Conservation (phyloP, 2,888 invertebrate genomes). For the Lithophane leautieri region DNA sequence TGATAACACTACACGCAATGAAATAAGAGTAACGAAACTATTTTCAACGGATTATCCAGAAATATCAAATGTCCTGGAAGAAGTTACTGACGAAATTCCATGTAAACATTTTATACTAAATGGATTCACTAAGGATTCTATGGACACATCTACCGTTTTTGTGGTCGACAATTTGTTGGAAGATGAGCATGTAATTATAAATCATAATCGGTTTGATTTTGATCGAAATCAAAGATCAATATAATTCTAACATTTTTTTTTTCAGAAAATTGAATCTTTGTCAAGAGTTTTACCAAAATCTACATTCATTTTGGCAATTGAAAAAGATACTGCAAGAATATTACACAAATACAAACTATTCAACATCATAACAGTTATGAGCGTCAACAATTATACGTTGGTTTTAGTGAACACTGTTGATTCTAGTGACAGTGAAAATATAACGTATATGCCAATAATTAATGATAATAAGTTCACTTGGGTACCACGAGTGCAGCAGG, state of each 20-base stretch:
- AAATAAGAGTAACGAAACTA: slow-evolving; percentile 66
- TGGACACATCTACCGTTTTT: slow-evolving; percentile 61
- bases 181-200: slow-evolving; percentile 69
- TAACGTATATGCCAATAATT: slow-evolving; percentile 71
- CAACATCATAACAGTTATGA: slow-evolving; percentile 70
- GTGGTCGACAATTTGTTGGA: slow-evolving; percentile 70
- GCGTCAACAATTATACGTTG: slow-evolving; percentile 67
- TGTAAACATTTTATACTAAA: slow-evolving; percentile 41
- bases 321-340: slow-evolving; percentile 22
- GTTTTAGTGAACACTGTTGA: slow-evolving; percentile 70
- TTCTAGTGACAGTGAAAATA: slow-evolving; percentile 32
- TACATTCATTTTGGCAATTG: slow-evolving; percentile 45
- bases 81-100: slow-evolving; percentile 55
- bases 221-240: too few relatives aligned
- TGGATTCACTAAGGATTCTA: slow-evolving; percentile 22
- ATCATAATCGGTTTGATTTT: not conserved
- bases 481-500: slow-evolving; percentile 68
- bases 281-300: slow-evolving; percentile 44
- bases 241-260: slow-evolving; percentile 24
- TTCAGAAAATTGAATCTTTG: slow-evolving; percentile 74
- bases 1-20: slow-evolving; percentile 67
- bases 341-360: slow-evolving; percentile 67
- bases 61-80: slow-evolving; percentile 50
- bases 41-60: slow-evolving; percentile 54
- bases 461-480: slow-evolving; percentile 74